Conservation (phyloP, 2,888 invertebrate genomes). For the Andrena trimmerana region DNA sequence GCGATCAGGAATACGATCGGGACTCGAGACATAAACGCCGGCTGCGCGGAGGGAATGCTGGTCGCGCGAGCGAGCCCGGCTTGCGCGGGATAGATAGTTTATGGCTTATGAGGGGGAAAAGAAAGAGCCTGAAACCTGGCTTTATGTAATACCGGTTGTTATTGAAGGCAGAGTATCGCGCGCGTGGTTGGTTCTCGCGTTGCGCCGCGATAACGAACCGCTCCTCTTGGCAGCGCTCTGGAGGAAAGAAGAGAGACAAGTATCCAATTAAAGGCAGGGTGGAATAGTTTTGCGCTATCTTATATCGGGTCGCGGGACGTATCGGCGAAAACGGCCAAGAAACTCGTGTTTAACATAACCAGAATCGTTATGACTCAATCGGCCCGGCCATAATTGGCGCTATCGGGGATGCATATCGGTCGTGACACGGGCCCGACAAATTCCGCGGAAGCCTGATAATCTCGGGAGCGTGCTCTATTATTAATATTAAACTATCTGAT, state of each 20-base stretch:
- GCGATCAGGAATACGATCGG: constrained; percentile 30
- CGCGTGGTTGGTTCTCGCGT: constrained; percentile 3
- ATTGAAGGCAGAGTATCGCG: constrained; percentile 37
- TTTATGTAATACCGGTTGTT: constrained; percentile 48
- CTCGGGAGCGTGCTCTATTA: constrained; percentile 37
- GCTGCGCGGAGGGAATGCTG: constrained; percentile 9
- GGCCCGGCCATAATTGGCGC: constrained; percentile 44
- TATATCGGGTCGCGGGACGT: constrained; percentile 43
- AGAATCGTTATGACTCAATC: constrained; percentile 68
- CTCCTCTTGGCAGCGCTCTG: background rate
- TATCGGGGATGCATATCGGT: constrained; percentile 35
- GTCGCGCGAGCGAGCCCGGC: constrained; percentile 22
- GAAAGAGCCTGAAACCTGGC: constrained; percentile 4
- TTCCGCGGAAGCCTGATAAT: constrained; percentile 48
- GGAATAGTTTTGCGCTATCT: constrained; percentile 45
- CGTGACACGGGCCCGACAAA: constrained; percentile 50
- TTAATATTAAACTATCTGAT: constrained; percentile 59
- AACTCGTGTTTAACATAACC: constrained; percentile 64
- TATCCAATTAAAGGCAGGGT: constrained; percentile 51
- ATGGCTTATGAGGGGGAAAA: constrained; percentile 18
- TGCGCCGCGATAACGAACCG: constrained; percentile 27
- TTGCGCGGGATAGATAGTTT: constrained; percentile 19
- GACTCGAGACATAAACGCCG: constrained; percentile 31
- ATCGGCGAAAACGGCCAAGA: constrained; percentile 50
- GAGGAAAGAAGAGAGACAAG: constrained; percentile 31